Percentiles rank a stretch among this genome's conserved stretches.
phyloP scores from a whole-genome alignment of 2,888 invertebrate genomes.

The Mimachlamys varia region DNA sequence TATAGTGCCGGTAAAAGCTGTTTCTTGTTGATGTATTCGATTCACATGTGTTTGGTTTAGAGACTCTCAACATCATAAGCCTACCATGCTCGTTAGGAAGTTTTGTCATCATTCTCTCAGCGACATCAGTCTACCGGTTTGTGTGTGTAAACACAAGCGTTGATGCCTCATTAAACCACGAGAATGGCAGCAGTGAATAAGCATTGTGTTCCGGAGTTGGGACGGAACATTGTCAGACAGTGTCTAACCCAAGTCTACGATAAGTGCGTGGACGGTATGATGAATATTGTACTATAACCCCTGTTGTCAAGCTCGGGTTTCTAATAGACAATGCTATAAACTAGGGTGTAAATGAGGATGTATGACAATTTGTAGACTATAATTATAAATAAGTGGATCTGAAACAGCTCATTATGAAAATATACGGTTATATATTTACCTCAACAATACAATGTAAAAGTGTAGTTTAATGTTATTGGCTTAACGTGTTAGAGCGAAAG shows the following conservation, averaged over 20 bases:
- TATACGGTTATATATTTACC: background rate
- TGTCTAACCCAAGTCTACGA: background rate
- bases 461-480: too few relatives aligned
- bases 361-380: background rate
- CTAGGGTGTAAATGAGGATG: background rate
- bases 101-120: conserved; percentile 19
- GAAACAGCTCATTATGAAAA: background rate
- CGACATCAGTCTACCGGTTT: background rate
- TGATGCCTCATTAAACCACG: conserved; percentile 3
- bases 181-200: background rate
- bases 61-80: background rate
- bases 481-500: too few relatives aligned
- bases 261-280: background rate
- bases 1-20: background rate
- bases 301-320: background rate
- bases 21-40: background rate
- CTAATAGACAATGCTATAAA: background rate
- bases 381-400: background rate
- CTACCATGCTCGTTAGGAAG: background rate
- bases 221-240: background rate
- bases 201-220: background rate
- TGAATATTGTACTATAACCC: background rate
- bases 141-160: background rate
- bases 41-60: background rate
- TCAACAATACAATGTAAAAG: too few relatives aligned